These are phyloP conservation scores for Spilarctia lutea DNA, from an alignment of 2,888 invertebrate genomes.

Conservation along the genomic window DNA sequence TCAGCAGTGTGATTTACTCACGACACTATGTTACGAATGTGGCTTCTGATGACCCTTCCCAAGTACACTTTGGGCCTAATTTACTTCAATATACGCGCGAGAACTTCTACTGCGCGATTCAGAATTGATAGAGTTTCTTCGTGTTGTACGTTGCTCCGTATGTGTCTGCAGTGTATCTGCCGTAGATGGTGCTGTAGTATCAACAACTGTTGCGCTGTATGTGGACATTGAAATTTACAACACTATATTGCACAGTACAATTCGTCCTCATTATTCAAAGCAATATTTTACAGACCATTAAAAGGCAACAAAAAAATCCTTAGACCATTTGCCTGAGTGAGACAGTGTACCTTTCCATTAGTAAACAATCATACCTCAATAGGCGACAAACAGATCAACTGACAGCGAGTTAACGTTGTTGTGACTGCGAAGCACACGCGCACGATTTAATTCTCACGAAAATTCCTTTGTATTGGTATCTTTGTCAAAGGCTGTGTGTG, in stretches of 20 bases:
- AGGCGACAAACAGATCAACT: background rate
- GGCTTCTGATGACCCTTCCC: background rate
- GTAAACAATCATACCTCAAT: background rate
- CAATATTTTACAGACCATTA: background rate
- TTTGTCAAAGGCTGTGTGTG: background rate
- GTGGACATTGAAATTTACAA: background rate
- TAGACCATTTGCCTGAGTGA: background rate
- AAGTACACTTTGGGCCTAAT: background rate
- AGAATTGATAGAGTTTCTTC: no score
- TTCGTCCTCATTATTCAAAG: background rate
- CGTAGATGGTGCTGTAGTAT: no score
- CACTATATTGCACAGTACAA: background rate
- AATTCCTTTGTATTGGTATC: constrained; percentile 15
- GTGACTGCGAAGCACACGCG: constrained; percentile 15
- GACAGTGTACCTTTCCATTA: background rate
- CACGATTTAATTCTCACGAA: constrained; percentile 17
- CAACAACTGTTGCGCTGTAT: no score
- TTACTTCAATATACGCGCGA: background rate
- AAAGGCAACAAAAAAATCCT: background rate
- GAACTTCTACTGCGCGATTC: no score
- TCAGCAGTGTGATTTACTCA: background rate
- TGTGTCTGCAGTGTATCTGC: no score
- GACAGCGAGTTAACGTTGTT: constrained; percentile 8
- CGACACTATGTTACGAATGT: background rate
- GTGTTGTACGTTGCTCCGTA: no score